These are phyloP conservation scores for Manis crassicaudata DNA, from an alignment of 2,797 vertebrate genomes.

Conservation along the genomic window DNA sequence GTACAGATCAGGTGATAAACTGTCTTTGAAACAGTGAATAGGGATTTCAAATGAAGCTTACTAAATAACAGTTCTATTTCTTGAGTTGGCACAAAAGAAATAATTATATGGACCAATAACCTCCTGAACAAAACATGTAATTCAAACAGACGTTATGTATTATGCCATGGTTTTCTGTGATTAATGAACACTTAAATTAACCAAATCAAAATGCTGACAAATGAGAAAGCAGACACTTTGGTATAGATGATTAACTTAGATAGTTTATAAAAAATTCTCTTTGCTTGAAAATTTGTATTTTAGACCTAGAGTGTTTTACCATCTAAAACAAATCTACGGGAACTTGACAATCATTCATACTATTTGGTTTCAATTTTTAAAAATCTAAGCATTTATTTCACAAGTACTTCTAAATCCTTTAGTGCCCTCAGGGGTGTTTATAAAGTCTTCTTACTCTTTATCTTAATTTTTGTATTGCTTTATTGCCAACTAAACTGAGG, in stretches of 20 bases:
- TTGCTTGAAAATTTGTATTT: conserved; percentile 40
- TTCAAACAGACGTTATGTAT: conserved; percentile 33
- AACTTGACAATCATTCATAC: background rate
- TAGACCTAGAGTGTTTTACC: conserved; percentile 35
- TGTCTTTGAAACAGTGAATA: conserved; percentile 64
- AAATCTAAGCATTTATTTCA: conserved; percentile 42
- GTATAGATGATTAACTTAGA: conserved; percentile 35
- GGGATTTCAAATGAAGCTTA: conserved; percentile 69
- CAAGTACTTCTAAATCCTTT: conserved; percentile 9
- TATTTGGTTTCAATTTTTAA: background rate
- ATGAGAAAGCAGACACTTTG: background rate
- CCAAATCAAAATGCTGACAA: conserved; percentile 57
- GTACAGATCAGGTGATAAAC: conserved; percentile 61
- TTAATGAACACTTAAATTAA: conserved; percentile 66
- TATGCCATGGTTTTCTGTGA: conserved; percentile 52
- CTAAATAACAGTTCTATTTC: conserved; percentile 62
- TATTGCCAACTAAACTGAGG: background rate
- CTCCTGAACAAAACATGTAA: conserved; percentile 54
- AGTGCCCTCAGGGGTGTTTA: background rate
- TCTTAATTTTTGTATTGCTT: conserved; percentile 4
- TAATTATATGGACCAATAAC: conserved; percentile 61
- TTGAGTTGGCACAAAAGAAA: conserved; percentile 63
- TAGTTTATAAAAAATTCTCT: background rate
- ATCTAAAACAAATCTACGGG: background rate
- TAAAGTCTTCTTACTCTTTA: background rate